Evolutionary conservation across 2,113 vertebrate genomes (phyloP), one percentile per base, ranked within the genome.

Genomic region (Illadopsis cleaveri): DNA sequence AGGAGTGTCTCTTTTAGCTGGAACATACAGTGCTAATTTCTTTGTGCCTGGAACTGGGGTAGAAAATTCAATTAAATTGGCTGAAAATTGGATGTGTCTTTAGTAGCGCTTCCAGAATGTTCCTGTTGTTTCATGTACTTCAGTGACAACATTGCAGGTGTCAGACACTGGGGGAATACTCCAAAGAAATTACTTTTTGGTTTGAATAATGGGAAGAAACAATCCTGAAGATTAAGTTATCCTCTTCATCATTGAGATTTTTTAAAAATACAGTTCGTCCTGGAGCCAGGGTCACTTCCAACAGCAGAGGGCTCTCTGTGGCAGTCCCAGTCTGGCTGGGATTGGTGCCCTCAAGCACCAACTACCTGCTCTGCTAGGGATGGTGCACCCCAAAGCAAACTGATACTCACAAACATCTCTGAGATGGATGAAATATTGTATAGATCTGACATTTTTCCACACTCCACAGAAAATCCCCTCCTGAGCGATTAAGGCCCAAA

Each of bases 51-150:
- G 90, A 96, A 95, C 0, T 0, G 78, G 48, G 58, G 38, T 9
- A 68, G 69, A 94, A 62, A 94, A 93, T 94, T 95, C 94, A 97
- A 94, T 93, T 93, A 93, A 96, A 91, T 6, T 61, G 77, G 53
- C 80, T 90, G 86, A 71, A 95, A 96, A 94, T 68, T 82, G 57
- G 72, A 90, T 83, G 60, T 86, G 56, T 40, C 64, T 70, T 93
- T 24, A 86, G 79, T 18, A 60, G 44, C n/a, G 56, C 80, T 92
- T 95, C 80, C 89, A 84, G 83, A 82, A 90, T 20, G 37, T 35
- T 79, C 18, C 68, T 44, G n/a, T 56, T 93, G 57, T 58, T 90
- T 81, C 65, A 44, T 60, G 65, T 76, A 77, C 68, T 56, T 78
- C 44, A 17, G 51, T 17, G 35, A 90, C 80, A 94, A 68, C 51